These are phyloP conservation scores for Mallotus villosus DNA, from an alignment of 2,797 vertebrate genomes.

Conservation along the genomic window DNA sequence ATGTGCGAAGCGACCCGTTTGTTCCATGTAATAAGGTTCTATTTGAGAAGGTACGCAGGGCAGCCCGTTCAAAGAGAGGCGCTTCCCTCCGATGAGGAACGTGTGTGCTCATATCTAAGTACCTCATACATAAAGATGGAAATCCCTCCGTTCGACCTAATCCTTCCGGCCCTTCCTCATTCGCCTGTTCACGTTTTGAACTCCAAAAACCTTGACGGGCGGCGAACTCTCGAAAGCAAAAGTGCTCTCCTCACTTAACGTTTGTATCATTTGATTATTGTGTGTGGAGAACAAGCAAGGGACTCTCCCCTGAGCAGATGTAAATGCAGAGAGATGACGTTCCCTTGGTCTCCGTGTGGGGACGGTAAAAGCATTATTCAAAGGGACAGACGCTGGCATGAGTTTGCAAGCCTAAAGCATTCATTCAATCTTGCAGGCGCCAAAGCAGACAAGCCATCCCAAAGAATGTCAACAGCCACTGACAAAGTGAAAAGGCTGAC, in stretches of 20 bases:
- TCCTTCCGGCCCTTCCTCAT: conserved; percentile 56
- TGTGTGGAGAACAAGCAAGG: conserved; percentile 4
- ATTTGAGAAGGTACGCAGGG: conserved; percentile 34
- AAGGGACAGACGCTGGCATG: conserved; percentile 36
- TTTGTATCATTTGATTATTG: conserved; percentile 25
- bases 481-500: conserved; percentile 39
- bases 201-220: conserved; percentile 25
- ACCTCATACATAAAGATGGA: conserved; percentile 72
- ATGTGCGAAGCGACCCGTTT: too few species aligned
- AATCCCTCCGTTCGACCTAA: conserved; percentile 54
- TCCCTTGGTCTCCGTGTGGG: conserved; percentile 25
- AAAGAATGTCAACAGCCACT: conserved; percentile 44
- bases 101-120: conserved; percentile 66
- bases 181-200: conserved; percentile 43
- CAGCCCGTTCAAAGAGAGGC: conserved; percentile 39
- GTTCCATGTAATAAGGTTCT: conserved; percentile 21
- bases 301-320: neutral
- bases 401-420: conserved; percentile 44
- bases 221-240: conserved; percentile 35
- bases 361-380: conserved; percentile 39
- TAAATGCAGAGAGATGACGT: conserved; percentile 24
- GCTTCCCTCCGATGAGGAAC: conserved; percentile 44
- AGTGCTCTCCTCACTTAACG: conserved; percentile 11
- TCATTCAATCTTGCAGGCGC: conserved; percentile 42
- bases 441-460: conserved; percentile 44